Evolutionary conservation across 2,797 vertebrate species (phyloP), one percentile per base, ranked within the genome.

Genomic region (Ctenopoma multispine): DNA sequence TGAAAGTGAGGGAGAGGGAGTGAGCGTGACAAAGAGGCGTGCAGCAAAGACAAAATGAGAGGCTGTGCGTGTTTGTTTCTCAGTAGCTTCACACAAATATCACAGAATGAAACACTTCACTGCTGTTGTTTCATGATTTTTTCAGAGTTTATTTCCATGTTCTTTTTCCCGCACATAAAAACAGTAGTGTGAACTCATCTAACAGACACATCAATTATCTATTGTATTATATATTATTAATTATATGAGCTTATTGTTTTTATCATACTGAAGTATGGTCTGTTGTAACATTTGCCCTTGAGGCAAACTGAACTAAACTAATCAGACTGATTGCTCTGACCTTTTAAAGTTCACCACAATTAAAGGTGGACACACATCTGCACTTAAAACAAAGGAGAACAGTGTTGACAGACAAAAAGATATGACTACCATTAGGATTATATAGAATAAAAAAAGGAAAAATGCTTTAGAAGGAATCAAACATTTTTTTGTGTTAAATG

Each of bases 71-170:
- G 72, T 73, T 74, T 75, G 48, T 81, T 79, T 75, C 71, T 76
- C 75, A 36, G 53, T 58, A 43, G 68, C 72, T 79, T 86, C 18
- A 20, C 70, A 82, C 56, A 54, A 17, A 61, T 9, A 66, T 68
- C 64, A 74, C 68, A 75, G 29, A 83, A 77, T 55, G 40, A 82
- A 68, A 81, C 81, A 77, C 72, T 63, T 72, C 49, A 59, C 65
- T 49, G 24, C 24, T 47, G 44, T 53, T 4, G 24, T 61, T 69
- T 81, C 50, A 75, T 38, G 11, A 56, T 63, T 65, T 47, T 63
- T 72, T 62, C 38, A 51, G 23, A 21, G 57, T 92, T 92, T 92
- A 91, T 93, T 91, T 76, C n/a, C 1, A 46, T 67, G 53, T 79
- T 71, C 23, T 46, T 84, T 79, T 78, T 51, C 62, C 68, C 83